Evolutionary conservation across 2,888 invertebrate species (phyloP).

Genomic region (Drosophila acutilabella): DNA sequence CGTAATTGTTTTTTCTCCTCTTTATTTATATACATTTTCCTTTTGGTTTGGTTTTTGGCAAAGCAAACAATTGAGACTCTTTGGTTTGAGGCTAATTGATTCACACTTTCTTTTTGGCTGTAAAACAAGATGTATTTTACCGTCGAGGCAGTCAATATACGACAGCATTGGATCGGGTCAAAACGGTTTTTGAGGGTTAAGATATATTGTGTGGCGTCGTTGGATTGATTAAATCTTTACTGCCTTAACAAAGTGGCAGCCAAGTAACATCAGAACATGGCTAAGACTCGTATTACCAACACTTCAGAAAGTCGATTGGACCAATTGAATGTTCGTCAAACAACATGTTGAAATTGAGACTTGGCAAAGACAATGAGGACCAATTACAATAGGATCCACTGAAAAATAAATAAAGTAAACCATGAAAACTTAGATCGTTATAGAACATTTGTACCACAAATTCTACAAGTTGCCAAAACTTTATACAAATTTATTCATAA

Average conservation of each 20-base stretch:
- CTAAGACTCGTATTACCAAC: slow-evolving; percentile 35
- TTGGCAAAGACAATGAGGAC: neutral
- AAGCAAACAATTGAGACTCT: slow-evolving; percentile 63
- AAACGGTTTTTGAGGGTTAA: slow-evolving; percentile 39
- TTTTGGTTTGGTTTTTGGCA: slow-evolving; percentile 57
- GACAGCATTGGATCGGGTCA: slow-evolving; percentile 9
- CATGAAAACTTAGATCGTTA: neutral
- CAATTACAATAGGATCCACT: slow-evolving; percentile 6
- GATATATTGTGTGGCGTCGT: slow-evolving; percentile 10
- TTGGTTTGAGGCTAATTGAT: slow-evolving; percentile 74
- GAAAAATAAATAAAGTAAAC: neutral
- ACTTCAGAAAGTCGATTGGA: slow-evolving; percentile 37
- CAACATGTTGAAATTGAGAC: neutral
- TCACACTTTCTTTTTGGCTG: slow-evolving; percentile 81
- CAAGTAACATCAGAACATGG: slow-evolving; percentile 54
- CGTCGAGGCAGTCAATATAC: slow-evolving; percentile 20
- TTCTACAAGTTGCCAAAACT: too few relatives aligned
- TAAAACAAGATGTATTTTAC: slow-evolving; percentile 71
- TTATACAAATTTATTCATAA: too few relatives aligned
- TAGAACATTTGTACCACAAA: neutral
- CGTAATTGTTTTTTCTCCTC: slow-evolving; percentile 66
- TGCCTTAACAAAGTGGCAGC: slow-evolving; percentile 20
- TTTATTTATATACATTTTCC: slow-evolving; percentile 29
- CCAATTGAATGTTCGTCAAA: slow-evolving; percentile 30
- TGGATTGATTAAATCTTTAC: slow-evolving; percentile 70